Evolutionary conservation across 1,140 invertebrate genomes (phyloP).

Genomic region (Pentalonia nigronervosa): DNA sequence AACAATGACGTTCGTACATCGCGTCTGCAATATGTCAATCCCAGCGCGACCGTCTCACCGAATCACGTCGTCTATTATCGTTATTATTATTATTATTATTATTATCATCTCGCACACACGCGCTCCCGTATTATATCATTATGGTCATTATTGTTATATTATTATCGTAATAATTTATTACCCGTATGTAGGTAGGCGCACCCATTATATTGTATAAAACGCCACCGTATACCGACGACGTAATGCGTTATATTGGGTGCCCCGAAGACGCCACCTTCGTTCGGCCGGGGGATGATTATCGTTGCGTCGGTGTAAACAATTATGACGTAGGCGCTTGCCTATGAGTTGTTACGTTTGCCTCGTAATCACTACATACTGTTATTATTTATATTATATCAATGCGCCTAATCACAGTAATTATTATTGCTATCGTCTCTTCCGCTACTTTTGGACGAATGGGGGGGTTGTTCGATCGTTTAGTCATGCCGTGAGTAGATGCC

Average conservation of each 20-base stretch:
- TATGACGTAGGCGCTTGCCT: background rate
- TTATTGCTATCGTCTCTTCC: background rate
- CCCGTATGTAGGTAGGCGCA: background rate
- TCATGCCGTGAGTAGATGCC: too few relatives aligned
- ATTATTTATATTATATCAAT: background rate
- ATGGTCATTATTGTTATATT: background rate
- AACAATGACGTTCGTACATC: background rate
- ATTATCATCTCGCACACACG: too few relatives aligned
- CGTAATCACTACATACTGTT: background rate
- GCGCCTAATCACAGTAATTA: background rate
- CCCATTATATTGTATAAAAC: background rate
- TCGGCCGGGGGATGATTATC: background rate
- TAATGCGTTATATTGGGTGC: background rate
- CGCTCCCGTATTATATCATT: background rate
- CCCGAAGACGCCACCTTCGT: background rate
- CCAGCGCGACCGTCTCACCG: background rate
- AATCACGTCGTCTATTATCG: constrained; percentile 29
- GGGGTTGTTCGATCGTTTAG: background rate
- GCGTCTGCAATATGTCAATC: constrained; percentile 45
- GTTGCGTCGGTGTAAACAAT: background rate
- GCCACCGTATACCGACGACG: background rate
- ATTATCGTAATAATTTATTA: constrained; percentile 18
- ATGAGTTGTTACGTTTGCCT: background rate
- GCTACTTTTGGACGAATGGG: background rate
- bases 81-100: background rate